A percentile compares a stretch with the other conserved stretches of the same genome.
Conservation (phyloP, 2,888 invertebrate genomes). For the Phengaris alcon region DNA sequence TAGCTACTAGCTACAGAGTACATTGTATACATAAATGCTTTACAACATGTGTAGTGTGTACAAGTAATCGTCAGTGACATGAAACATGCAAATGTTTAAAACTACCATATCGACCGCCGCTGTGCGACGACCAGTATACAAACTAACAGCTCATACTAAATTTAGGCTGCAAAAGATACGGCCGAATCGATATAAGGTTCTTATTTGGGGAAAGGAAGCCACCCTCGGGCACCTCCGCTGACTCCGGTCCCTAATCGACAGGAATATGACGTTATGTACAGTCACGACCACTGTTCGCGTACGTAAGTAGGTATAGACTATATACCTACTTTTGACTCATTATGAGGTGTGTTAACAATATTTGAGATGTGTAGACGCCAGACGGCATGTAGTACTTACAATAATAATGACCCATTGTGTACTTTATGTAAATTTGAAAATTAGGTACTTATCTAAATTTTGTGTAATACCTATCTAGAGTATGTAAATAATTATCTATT, state of each 20-base stretch:
- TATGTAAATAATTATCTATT: too few species aligned
- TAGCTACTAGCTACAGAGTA: too few species aligned
- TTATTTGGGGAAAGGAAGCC: slow-evolving; percentile 27
- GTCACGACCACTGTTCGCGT: not conserved
- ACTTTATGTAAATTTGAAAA: too few species aligned
- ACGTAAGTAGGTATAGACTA: too few species aligned
- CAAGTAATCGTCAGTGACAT: not conserved
- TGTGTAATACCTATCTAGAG: too few species aligned
- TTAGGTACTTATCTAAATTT: too few species aligned
- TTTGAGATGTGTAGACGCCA: too few species aligned
- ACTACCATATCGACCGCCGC: not conserved
- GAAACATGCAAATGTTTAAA: not conserved
- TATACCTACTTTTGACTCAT: not conserved
- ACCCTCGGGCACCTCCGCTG: slow-evolving; percentile 21
- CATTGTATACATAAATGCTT: too few species aligned
- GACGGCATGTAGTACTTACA: too few species aligned
- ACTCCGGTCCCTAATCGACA: slow-evolving; percentile 16
- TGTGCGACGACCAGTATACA: not conserved
- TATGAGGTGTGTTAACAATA: not conserved
- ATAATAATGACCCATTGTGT: too few species aligned
- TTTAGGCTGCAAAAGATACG: not conserved
- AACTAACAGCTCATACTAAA: not conserved
- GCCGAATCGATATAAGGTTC: slow-evolving; percentile 18
- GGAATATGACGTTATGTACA: not conserved
- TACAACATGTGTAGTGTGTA: not conserved